Percentiles rank a stretch among this genome's conserved stretches.
Conservation (phyloP, 2,113 vertebrate species). For the Paramormyrops kingsleyae region DNA sequence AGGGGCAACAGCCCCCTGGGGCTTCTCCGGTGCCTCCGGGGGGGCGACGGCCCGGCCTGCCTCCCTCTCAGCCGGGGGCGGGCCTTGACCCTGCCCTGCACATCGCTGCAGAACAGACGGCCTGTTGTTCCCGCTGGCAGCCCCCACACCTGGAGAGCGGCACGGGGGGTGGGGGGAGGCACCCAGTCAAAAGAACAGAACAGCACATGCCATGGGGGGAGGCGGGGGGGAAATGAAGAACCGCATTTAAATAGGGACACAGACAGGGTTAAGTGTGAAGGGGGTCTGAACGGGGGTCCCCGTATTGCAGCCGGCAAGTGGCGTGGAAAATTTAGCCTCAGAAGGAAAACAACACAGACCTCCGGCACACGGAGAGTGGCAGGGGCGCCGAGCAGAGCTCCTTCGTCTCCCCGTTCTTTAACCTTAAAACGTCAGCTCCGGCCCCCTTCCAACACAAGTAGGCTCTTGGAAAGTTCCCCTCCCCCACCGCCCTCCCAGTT, state of each 20-base stretch:
- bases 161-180: neutral
- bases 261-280: neutral
- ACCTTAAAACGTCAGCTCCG: constrained; percentile 29
- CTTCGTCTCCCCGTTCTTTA: neutral
- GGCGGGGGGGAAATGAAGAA: neutral
- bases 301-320: neutral
- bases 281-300: neutral
- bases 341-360: neutral
- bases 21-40: neutral
- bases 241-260: neutral
- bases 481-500: neutral
- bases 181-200: neutral
- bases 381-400: neutral
- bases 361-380: neutral
- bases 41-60: neutral
- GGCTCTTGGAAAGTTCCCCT: neutral
- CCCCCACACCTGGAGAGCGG: constrained; percentile 28
- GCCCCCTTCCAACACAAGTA: constrained; percentile 25
- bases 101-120: constrained; percentile 33
- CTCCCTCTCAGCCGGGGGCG: constrained; percentile 19
- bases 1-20: constrained; percentile 47
- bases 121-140: constrained; percentile 23
- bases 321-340: constrained; percentile 9
- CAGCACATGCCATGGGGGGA: neutral
- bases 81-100: constrained; percentile 12